A percentile compares a stretch with the other conserved stretches of the same genome.
These are phyloP conservation scores for Holcopasites calliopsidis DNA, from an alignment of 1,140 invertebrate genomes.

Conservation along the genomic window DNA sequence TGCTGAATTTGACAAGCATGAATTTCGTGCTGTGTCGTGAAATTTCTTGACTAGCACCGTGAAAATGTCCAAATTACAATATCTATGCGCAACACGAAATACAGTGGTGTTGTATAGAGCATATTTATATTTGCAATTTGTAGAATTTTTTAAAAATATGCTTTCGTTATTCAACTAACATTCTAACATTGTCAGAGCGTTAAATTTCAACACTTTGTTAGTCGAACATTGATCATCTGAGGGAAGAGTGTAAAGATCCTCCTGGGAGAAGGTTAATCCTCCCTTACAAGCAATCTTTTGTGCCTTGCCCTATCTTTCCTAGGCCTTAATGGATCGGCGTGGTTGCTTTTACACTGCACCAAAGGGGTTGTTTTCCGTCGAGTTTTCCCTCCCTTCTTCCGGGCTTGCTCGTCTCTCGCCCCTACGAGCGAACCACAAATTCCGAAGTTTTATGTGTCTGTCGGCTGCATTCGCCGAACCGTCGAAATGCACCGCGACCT, in stretches of 20 bases:
- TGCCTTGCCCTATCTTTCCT: slow-evolving; percentile 44
- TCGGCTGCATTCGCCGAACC: slow-evolving; percentile 2
- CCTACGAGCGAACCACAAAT: slow-evolving; percentile 57
- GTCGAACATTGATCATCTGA: neutral
- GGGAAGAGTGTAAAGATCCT: slow-evolving; percentile 16
- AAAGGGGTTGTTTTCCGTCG: slow-evolving; percentile 61
- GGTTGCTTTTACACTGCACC: slow-evolving; percentile 60
- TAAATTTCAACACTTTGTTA: too few species aligned
- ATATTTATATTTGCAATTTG: too few species aligned
- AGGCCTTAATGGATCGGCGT: slow-evolving; percentile 68
- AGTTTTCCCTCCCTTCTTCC: slow-evolving; percentile 42
- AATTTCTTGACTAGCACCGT: neutral
- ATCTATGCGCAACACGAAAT: neutral
- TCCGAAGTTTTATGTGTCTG: slow-evolving; percentile 63
- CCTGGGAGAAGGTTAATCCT: slow-evolving; percentile 49
- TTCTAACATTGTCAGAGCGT: neutral
- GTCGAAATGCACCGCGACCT: neutral
- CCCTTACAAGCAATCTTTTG: slow-evolving; percentile 55
- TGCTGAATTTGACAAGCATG: neutral
- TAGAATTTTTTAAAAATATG: too few species aligned
- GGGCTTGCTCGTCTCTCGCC: slow-evolving; percentile 57
- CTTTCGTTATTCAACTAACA: too few species aligned
- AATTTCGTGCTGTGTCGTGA: neutral
- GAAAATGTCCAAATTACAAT: neutral
- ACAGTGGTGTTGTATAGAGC: too few species aligned